Percentiles rank a stretch among this genome's conserved stretches.
phyloP scores from a whole-genome alignment of 2,888 invertebrate species.

The Andrena chrysosceles region DNA sequence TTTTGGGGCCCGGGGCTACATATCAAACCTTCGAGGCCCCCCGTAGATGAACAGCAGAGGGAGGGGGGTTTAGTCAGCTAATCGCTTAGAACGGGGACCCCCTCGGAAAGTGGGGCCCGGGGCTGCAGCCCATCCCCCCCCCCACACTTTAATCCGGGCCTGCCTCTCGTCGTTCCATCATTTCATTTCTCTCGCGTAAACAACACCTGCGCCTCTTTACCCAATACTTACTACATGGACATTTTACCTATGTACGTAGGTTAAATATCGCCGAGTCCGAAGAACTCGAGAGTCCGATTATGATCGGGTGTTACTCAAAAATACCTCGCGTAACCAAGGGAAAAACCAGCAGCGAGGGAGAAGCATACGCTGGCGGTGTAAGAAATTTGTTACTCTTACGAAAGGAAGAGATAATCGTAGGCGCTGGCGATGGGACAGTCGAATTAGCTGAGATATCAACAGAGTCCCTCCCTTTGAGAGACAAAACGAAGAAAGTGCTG shows the following conservation, averaged over 20 bases:
- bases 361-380: conserved; percentile 88
- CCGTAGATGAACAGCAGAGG: no score
- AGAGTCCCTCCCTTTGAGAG: background rate
- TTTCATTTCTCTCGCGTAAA: no score
- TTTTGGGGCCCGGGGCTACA: no score
- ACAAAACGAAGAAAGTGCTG: conserved; percentile 74
- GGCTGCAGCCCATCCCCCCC: no score
- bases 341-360: conserved; percentile 86
- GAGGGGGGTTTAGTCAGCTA: no score
- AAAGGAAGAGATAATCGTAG: conserved; percentile 89
- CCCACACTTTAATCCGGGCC: no score
- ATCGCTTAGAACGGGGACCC: no score
- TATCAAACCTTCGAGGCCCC: no score
- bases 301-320: conserved; percentile 89
- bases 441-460: conserved; percentile 88
- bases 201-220: no score
- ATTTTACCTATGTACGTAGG: conserved; percentile 84
- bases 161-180: no score
- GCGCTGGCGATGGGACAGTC: conserved; percentile 94
- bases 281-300: conserved; percentile 83
- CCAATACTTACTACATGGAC: no score
- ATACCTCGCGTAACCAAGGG: conserved; percentile 86
- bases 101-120: no score
- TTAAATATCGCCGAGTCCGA: conserved; percentile 84
- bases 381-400: conserved; percentile 88